Evolutionary conservation across 2,113 vertebrate genomes (phyloP).

Genomic region (Rhynchomys soricoides): DNA sequence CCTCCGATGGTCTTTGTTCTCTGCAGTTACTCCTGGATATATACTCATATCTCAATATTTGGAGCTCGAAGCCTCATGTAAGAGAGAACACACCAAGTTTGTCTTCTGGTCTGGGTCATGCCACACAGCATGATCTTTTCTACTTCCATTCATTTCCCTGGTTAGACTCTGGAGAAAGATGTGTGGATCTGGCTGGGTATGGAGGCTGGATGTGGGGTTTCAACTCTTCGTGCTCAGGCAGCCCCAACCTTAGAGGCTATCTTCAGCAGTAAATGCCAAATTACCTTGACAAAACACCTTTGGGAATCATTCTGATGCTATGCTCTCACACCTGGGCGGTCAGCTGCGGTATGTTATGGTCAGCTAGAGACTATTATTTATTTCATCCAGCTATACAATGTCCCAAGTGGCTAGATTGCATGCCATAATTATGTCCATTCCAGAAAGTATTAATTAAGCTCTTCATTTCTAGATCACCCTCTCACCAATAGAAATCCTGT

Average conservation of each 20-base stretch:
- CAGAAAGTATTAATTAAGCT: background rate
- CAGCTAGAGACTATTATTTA: background rate
- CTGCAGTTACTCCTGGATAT: background rate
- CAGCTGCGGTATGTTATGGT: background rate
- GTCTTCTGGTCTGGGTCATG: background rate
- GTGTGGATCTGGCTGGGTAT: background rate
- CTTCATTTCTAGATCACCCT: background rate
- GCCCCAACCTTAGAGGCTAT: background rate
- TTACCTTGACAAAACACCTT: background rate
- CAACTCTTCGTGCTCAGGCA: background rate
- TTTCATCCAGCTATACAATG: background rate
- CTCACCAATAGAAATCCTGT: background rate
- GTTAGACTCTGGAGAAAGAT: background rate
- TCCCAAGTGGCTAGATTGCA: background rate
- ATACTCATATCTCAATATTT: background rate
- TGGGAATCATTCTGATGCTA: background rate
- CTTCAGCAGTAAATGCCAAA: background rate
- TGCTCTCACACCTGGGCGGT: background rate
- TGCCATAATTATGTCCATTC: background rate
- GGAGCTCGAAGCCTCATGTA: background rate
- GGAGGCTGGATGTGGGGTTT: background rate
- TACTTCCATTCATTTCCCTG: background rate
- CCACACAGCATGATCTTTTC: background rate
- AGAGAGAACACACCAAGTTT: background rate
- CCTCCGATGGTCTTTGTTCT: background rate